These are phyloP conservation scores for Siniperca undulata DNA, from an alignment of 2,797 vertebrate genomes.

Conservation along the genomic window DNA sequence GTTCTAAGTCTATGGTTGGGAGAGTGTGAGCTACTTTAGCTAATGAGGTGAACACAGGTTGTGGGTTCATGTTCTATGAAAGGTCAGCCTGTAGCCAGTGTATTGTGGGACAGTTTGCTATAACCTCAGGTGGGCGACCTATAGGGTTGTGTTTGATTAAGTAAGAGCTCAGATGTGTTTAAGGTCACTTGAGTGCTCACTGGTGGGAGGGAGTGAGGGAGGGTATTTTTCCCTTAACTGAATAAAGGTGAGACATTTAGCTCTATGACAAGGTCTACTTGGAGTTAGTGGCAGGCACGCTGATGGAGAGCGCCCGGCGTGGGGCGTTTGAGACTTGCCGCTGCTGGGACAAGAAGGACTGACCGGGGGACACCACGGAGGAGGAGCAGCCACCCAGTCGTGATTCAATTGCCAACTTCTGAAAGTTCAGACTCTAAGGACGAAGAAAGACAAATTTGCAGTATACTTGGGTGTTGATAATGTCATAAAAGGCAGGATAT, in stretches of 20 bases:
- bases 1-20: neutral
- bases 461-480: neutral
- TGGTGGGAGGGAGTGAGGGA: slow-evolving; percentile 22
- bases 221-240: slow-evolving; percentile 25
- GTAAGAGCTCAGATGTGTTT: slow-evolving; percentile 70
- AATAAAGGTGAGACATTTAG: slow-evolving; percentile 34
- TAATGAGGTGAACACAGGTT: slow-evolving; percentile 21
- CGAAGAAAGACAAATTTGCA: neutral
- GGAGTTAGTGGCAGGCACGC: slow-evolving; percentile 86
- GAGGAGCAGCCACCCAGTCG: slow-evolving; percentile 86
- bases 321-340: slow-evolving; percentile 93
- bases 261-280: slow-evolving; percentile 85
- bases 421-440: slow-evolving; percentile 92
- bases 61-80: slow-evolving; percentile 14
- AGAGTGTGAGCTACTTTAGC: slow-evolving; percentile 2
- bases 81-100: slow-evolving; percentile 17
- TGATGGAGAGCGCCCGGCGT: slow-evolving; percentile 87
- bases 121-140: slow-evolving; percentile 25
- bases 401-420: slow-evolving; percentile 94
- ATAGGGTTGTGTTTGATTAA: slow-evolving; percentile 12
- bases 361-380: slow-evolving; percentile 78
- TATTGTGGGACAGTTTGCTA: neutral
- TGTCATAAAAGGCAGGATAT: neutral
- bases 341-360: slow-evolving; percentile 95
- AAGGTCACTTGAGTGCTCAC: slow-evolving; percentile 94